Conservation (phyloP, 2,888 invertebrate genomes). For the Tanytarsus gracilentus region DNA sequence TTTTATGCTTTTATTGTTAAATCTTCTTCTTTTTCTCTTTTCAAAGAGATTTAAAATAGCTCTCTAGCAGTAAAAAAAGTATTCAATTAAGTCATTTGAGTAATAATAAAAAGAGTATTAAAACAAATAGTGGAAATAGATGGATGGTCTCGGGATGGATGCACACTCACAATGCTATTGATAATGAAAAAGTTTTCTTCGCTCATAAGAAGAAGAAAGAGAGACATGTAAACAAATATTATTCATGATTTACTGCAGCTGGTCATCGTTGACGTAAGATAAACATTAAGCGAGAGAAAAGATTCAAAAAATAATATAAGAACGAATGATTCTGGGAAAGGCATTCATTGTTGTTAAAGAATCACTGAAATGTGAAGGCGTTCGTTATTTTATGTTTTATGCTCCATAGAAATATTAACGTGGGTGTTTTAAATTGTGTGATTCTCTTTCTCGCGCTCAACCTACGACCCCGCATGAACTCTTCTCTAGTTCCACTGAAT, state of each 20-base stretch:
- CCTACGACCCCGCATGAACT: constrained; percentile 11
- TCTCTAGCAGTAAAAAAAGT: background rate
- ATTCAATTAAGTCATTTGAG: constrained; percentile 28
- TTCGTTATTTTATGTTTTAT: constrained; percentile 15
- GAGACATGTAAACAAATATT: constrained; percentile 24
- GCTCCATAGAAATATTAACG: constrained; percentile 3
- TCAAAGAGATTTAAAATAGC: background rate
- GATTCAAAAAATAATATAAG: background rate
- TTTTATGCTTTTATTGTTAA: background rate
- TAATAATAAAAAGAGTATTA: constrained; percentile 9
- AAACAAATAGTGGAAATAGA: constrained; percentile 6
- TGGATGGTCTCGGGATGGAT: too few relatives aligned
- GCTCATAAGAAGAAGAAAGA: background rate
- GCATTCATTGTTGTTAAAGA: background rate
- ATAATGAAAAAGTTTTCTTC: background rate
- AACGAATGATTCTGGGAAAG: background rate
- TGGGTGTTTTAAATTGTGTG: background rate
- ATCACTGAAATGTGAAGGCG: constrained; percentile 2
- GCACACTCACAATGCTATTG: too few relatives aligned
- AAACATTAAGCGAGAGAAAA: background rate
- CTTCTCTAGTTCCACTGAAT: background rate
- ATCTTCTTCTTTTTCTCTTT: background rate
- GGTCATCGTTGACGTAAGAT: constrained; percentile 12
- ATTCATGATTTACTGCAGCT: constrained; percentile 15
- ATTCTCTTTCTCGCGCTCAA: constrained; percentile 1